Percentiles rank a stretch among this genome's conserved stretches.
Conservation (phyloP, 2,888 invertebrate species). For the Nemotelus nigrinus region DNA sequence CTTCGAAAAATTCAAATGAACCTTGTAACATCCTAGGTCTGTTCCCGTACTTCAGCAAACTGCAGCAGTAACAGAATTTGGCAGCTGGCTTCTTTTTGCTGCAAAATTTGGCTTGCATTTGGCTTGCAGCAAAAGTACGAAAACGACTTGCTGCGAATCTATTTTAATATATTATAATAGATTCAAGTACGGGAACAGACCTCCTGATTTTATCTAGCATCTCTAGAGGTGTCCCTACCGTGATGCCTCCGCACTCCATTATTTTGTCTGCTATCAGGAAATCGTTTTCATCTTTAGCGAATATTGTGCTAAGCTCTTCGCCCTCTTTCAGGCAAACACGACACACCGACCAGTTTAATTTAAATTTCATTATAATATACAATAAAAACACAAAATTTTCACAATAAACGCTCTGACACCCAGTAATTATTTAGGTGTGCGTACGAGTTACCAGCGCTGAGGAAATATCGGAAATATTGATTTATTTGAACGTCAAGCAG, state of each 20-base stretch:
- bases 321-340: conserved; percentile 52
- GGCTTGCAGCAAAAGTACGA: no score
- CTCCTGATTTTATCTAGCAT: no score
- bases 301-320: conserved; percentile 50
- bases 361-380: conserved; percentile 42
- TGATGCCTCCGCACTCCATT: conserved; percentile 50
- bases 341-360: conserved; percentile 50
- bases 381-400: conserved; percentile 25
- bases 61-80: no score
- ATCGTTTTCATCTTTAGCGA: conserved; percentile 48
- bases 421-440: conserved; percentile 32
- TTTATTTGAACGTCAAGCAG: no score
- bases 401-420: conserved; percentile 37
- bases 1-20: no score
- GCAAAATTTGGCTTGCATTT: no score
- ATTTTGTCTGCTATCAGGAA: conserved; percentile 50
- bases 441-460: conserved; percentile 19
- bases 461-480: neutral
- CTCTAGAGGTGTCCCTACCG: conserved; percentile 42
- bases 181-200: no score
- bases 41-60: no score
- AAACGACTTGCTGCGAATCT: no score
- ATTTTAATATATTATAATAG: no score
- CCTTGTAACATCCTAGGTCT: no score
- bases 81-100: no score